A percentile compares a stretch with the other conserved stretches of the same genome.
These are phyloP conservation scores for Deroptyus accipitrinus DNA, from an alignment of 2,113 vertebrate species.

Conservation along the genomic window DNA sequence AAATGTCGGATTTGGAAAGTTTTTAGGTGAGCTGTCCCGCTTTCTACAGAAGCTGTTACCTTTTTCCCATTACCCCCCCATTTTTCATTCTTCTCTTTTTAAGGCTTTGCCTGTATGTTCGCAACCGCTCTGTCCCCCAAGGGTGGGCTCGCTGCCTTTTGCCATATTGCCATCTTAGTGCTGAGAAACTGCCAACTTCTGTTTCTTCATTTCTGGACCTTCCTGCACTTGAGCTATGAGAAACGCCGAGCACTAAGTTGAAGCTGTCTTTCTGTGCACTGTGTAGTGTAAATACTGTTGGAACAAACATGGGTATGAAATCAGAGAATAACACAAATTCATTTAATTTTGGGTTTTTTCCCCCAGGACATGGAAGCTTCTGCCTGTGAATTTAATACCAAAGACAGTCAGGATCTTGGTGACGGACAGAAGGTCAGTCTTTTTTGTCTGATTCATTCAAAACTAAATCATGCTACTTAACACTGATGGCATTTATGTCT, in stretches of 20 bases:
- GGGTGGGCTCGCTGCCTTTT: background rate
- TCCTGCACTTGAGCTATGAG: background rate
- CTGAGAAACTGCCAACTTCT: background rate
- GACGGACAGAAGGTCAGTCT: constrained; percentile 2
- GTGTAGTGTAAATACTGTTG: background rate
- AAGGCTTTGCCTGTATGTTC: background rate
- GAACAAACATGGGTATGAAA: background rate
- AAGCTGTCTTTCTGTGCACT: background rate
- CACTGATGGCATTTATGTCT: background rate
- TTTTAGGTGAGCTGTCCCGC: background rate
- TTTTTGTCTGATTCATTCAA: background rate
- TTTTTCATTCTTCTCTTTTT: background rate
- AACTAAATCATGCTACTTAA: background rate
- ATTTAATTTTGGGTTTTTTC: background rate
- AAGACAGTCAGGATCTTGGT: background rate
- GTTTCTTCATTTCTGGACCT: background rate
- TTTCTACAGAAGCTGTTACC: background rate
- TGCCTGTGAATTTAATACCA: constrained; percentile 36
- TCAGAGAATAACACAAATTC: background rate
- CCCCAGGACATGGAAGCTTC: background rate
- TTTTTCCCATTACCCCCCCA: background rate
- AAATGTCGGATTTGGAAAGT: background rate
- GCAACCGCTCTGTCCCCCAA: background rate
- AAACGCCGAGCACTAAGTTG: background rate
- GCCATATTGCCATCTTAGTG: accelerated